Evolutionary conservation across 2,113 vertebrate genomes (phyloP).

Genomic region (Pachyramphus minor): DNA sequence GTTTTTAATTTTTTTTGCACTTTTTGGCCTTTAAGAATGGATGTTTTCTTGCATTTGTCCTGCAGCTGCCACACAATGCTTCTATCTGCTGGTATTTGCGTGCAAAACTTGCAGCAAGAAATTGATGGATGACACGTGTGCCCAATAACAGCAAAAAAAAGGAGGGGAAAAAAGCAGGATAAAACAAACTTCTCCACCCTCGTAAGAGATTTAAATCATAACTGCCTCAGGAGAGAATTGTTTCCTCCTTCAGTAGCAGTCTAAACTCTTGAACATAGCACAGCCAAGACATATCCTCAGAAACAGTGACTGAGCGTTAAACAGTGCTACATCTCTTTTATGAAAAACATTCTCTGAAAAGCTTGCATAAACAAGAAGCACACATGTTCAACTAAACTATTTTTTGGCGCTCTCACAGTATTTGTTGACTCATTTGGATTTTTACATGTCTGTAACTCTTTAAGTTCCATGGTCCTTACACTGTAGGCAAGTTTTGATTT

Average conservation of each 20-base stretch:
- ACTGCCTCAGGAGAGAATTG: conserved; percentile 47
- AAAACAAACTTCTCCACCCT: conserved; percentile 46
- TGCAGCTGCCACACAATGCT: background rate
- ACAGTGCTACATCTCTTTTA: conserved; percentile 45
- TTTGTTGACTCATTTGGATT: conserved; percentile 48
- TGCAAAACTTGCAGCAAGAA: conserved; percentile 15
- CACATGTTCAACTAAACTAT: conserved; percentile 38
- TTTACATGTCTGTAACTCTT: conserved; percentile 5
- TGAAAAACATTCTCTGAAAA: conserved; percentile 50
- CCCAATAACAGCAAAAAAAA: background rate
- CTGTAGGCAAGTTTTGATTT: background rate
- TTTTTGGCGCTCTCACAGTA: background rate
- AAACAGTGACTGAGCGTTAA: conserved; percentile 38
- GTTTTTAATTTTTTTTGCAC: background rate
- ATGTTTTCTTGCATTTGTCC: background rate
- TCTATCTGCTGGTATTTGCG: background rate
- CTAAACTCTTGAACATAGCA: conserved; percentile 14
- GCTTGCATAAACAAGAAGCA: conserved; percentile 39
- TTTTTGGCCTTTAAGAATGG: background rate
- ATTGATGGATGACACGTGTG: background rate
- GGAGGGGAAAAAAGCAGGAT: background rate
- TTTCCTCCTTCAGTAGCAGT: conserved; percentile 56
- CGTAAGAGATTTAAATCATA: conserved; percentile 38
- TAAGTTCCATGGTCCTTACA: background rate
- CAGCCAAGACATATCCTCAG: conserved; percentile 39